Evolutionary conservation across 2,113 vertebrate genomes (phyloP).

Genomic region (Thalassoma bifasciatum): DNA sequence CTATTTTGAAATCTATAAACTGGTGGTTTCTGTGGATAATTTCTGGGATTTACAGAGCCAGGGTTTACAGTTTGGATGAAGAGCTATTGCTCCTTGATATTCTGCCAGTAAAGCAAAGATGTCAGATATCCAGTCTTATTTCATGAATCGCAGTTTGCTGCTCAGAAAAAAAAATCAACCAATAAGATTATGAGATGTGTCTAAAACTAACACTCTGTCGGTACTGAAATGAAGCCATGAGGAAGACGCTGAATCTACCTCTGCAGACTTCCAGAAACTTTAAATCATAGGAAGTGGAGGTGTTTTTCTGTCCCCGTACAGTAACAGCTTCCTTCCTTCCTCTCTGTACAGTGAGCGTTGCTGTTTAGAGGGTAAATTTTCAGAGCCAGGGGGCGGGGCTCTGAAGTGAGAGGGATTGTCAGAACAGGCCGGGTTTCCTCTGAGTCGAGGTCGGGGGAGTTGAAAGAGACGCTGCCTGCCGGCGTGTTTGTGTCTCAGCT

Average conservation of each 20-base stretch:
- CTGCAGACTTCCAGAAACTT: neutral
- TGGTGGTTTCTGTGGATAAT: too few relatives aligned
- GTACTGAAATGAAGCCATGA: neutral
- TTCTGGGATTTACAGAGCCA: too few relatives aligned
- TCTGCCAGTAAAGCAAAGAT: too few relatives aligned
- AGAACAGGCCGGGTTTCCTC: constrained; percentile 31
- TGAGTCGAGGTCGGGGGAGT: constrained; percentile 26
- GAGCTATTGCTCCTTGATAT: too few relatives aligned
- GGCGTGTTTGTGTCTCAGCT: constrained; percentile 65
- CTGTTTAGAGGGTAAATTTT: neutral
- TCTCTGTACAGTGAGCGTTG: neutral
- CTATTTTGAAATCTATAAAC: too few relatives aligned
- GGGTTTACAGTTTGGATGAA: too few relatives aligned
- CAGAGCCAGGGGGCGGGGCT: neutral
- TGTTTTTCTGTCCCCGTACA: neutral
- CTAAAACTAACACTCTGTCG: too few relatives aligned
- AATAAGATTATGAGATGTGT: too few relatives aligned
- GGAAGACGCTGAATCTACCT: neutral
- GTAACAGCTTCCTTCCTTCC: neutral
- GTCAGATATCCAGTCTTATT: too few relatives aligned
- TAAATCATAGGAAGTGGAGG: neutral
- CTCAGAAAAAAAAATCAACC: too few relatives aligned
- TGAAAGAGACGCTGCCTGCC: constrained; percentile 58
- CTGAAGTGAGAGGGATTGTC: constrained; percentile 21
- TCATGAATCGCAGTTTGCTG: too few relatives aligned